Evolutionary conservation across 2,888 invertebrate species (phyloP).

Genomic region (Amblyjoppa proteus): DNA sequence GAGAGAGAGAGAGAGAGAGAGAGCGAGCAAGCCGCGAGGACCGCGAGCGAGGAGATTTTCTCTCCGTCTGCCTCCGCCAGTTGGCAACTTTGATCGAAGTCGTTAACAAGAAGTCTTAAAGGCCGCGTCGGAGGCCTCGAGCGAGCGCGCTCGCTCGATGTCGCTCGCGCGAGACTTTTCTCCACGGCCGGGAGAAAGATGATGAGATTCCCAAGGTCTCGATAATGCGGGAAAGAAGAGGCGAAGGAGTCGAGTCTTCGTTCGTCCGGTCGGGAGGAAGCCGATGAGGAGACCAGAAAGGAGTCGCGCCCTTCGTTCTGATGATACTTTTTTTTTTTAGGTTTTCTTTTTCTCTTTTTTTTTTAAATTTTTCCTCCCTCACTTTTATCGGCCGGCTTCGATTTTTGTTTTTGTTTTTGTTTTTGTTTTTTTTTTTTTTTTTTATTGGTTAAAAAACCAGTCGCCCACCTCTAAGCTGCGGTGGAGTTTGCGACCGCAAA

Average conservation of each 20-base stretch:
- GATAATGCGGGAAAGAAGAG: conserved; percentile 30
- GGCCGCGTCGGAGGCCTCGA: conserved; percentile 38
- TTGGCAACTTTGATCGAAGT: conserved; percentile 47
- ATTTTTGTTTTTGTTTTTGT: neutral
- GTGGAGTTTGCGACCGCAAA: neutral
- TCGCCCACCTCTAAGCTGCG: conserved; percentile 16
- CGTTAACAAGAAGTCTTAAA: conserved; percentile 44
- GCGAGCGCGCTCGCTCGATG: conserved; percentile 50
- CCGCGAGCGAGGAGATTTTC: conserved; percentile 22
- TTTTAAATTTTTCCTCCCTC: neutral
- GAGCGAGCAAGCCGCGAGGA: neutral
- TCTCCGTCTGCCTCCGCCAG: conserved; percentile 10
- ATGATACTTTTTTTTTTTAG: neutral
- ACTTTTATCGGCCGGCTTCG: conserved; percentile 12
- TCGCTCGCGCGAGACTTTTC: conserved; percentile 19
- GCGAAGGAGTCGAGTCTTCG: conserved; percentile 11
- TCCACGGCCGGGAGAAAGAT: conserved; percentile 58
- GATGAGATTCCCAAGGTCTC: conserved; percentile 55
- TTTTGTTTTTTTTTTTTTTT: neutral
- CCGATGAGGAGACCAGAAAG: conserved; percentile 8
- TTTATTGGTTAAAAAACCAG: neutral
- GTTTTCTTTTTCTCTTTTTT: neutral
- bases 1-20: neutral
- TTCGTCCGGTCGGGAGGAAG: neutral
- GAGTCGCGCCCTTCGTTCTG: neutral